Percentiles rank a stretch among this genome's conserved stretches.
phyloP scores from a whole-genome alignment of 2,797 vertebrate genomes.

The Enteromius trimaculatus region DNA sequence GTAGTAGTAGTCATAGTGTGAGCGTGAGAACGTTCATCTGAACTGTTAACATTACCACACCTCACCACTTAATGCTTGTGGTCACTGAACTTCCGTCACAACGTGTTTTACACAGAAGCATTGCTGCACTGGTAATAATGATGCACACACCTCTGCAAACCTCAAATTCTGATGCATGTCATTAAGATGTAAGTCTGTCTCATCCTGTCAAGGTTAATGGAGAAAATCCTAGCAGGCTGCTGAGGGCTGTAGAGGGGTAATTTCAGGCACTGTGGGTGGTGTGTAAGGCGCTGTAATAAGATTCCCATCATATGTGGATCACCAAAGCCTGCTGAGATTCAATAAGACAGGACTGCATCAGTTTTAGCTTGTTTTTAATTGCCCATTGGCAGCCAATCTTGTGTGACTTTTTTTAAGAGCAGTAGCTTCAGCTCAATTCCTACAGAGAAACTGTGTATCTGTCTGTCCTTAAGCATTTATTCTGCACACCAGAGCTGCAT shows the following conservation, averaged over 20 bases:
- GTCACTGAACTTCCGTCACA: too few species aligned
- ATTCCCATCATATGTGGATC: not conserved
- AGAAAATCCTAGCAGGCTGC: not conserved
- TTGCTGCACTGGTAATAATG: not conserved
- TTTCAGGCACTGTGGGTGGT: not conserved
- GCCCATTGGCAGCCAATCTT: not conserved
- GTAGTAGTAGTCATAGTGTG: not conserved
- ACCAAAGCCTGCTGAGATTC: not conserved
- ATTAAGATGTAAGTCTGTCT: conserved; percentile 1
- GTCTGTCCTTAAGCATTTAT: not conserved
- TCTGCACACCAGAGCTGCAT: not conserved
- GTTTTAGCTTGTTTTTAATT: not conserved
- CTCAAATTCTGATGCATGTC: not conserved
- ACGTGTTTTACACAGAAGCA: not conserved
- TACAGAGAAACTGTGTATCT: not conserved
- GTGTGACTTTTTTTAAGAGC: not conserved
- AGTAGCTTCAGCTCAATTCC: too few species aligned
- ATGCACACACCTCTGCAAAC: not conserved
- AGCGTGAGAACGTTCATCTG: not conserved
- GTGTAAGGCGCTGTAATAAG: not conserved
- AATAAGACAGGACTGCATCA: not conserved
- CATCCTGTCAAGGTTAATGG: not conserved
- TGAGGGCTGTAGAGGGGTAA: not conserved
- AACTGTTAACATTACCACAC: not conserved
- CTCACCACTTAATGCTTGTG: not conserved